Evolutionary conservation across 2,888 invertebrate genomes (phyloP), one percentile per base, ranked within the genome.

Genomic region (Caenorhabditis panamensis): DNA sequence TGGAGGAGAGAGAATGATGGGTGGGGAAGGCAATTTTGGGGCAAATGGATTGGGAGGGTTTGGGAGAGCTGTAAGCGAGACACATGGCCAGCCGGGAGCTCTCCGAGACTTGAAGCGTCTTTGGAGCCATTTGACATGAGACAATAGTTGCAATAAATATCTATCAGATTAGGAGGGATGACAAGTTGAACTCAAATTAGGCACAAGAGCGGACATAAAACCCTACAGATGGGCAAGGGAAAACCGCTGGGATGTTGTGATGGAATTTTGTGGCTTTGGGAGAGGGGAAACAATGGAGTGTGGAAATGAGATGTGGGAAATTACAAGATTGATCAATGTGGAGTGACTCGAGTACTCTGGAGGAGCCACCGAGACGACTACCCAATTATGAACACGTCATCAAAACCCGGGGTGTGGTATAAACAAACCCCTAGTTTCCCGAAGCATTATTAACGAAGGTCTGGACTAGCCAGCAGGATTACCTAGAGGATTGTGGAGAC

Each of bases 51-150:
- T 41, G 71, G 28, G 28, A 22, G 16, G 61, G 36, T 41, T 58
- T 22, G 64, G 73, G 61, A 54, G 63, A 56, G 73, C 69, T 72
- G 76, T 75, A 81, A 66, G 84, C 84, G 82, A 84, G 84, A 84
- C 84, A 84, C 84, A 77, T 68, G 79, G 84, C 84, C 84, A 84
- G 84, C 84, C 80, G 75, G 75, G 61, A 66, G 71, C 69, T 44
- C 61, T 66, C 66, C 79, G 49, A 68, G 68, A 72, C 62, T 49
- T 56, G 28, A 16, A 62, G 59, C 41, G 61, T 61, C 63, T 62
- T 54, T 53, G 26, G 26, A 64, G 68, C 73, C 75, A 69, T 80
- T 80, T 69, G 79, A 80, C 75, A 75, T 75, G 64, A 69, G 62
- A 56, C 22, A 8, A 75, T 28, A 72, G 51, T 68, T 75, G 69